Evolutionary conservation across 1,140 invertebrate genomes (phyloP).

Genomic region (Leptonema lineaticorne): DNA sequence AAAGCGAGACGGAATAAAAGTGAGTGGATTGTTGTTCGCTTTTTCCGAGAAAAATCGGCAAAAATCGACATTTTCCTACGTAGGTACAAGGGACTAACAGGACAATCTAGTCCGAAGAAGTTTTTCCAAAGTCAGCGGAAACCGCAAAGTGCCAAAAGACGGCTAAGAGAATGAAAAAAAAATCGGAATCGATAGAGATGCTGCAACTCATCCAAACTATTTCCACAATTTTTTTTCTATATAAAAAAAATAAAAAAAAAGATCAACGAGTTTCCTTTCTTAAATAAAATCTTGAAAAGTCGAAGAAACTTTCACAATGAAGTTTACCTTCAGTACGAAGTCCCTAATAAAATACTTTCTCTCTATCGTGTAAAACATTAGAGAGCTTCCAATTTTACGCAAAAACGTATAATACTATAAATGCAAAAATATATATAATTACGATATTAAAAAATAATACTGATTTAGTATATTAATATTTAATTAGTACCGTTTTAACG

Average conservation of each 20-base stretch:
- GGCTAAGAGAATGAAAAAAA: not conserved
- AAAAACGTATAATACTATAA: not conserved
- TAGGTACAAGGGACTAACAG: not conserved
- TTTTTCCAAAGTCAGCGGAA: not conserved
- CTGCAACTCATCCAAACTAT: not conserved
- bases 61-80: not conserved
- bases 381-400: not conserved
- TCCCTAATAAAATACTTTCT: not conserved
- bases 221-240: not conserved
- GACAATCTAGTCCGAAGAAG: constrained; percentile 13
- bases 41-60: constrained; percentile 1
- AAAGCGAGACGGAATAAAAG: not conserved
- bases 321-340: not conserved
- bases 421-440: not conserved
- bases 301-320: constrained; percentile 4
- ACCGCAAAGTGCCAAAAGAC: constrained; percentile 6
- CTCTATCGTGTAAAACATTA: not conserved
- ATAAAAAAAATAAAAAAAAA: too few species aligned
- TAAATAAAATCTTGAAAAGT: too few species aligned
- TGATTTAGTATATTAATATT: not conserved
- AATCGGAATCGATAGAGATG: not conserved
- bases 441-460: not conserved
- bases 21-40: not conserved
- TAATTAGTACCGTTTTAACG: not conserved
- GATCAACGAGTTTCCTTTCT: too few species aligned